phyloP scores from a whole-genome alignment of 1,140 invertebrate species.

The Tenebrio molitor region DNA sequence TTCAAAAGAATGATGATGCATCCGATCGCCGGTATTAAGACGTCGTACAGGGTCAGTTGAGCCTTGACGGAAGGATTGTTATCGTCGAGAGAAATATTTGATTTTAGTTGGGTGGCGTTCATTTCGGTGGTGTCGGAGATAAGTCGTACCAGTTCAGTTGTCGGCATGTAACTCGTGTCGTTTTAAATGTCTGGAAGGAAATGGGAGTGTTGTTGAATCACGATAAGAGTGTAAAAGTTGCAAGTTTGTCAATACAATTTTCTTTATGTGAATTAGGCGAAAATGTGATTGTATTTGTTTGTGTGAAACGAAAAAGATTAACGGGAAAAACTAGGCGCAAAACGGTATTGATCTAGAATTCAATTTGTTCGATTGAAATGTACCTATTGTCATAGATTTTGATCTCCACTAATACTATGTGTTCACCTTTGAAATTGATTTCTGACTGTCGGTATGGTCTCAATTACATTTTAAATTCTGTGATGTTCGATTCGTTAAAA shows the following conservation, averaged over 20 bases:
- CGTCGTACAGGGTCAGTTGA: slow-evolving; percentile 61
- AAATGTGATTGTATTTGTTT: neutral
- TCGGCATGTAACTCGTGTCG: neutral
- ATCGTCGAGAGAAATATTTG: slow-evolving; percentile 7
- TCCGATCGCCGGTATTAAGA: slow-evolving; percentile 66
- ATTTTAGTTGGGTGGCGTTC: neutral
- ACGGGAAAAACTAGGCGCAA: neutral
- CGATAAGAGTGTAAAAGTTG: slow-evolving; percentile 6
- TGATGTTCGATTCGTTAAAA: too few species aligned
- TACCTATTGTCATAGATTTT: too few species aligned
- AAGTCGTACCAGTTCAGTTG: neutral
- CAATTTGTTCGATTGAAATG: neutral
- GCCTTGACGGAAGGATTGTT: slow-evolving; percentile 45
- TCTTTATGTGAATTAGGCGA: neutral
- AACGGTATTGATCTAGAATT: neutral
- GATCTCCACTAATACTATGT: too few species aligned
- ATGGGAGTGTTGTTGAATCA: slow-evolving; percentile 11
- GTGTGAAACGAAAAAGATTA: neutral
- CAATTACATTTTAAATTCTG: too few species aligned
- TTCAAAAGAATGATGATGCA: slow-evolving; percentile 70
- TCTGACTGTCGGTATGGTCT: too few species aligned
- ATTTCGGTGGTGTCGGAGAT: slow-evolving; percentile 2
- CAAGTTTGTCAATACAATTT: neutral
- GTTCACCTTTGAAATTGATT: too few species aligned
- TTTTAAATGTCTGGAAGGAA: slow-evolving; percentile 1